Conservation (phyloP, 2,797 vertebrate genomes). For the Sardinella longiceps region DNA sequence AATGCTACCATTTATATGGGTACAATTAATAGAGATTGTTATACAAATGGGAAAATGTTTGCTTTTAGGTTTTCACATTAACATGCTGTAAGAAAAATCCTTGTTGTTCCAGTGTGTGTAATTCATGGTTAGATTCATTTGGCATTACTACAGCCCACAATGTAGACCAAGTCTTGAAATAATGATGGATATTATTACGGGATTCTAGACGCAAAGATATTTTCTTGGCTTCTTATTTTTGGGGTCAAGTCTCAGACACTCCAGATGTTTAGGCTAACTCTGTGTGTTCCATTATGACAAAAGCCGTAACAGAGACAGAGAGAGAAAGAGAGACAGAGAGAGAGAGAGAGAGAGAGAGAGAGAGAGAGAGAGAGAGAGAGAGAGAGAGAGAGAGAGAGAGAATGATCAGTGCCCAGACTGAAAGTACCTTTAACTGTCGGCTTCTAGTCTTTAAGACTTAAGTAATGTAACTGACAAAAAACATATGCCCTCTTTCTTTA, state of each 20-base stretch:
- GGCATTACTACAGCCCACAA: neutral
- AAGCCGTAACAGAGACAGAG: neutral
- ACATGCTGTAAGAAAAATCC: neutral
- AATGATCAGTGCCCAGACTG: neutral
- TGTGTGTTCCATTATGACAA: constrained; percentile 13
- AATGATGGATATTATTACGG: constrained; percentile 1
- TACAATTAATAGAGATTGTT: neutral
- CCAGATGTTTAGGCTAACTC: constrained; percentile 29
- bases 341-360: neutral
- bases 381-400: neutral
- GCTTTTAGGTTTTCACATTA: neutral
- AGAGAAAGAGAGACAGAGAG: neutral
- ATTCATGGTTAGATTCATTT: neutral
- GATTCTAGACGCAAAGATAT: neutral
- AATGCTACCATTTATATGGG: neutral
- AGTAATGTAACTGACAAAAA: neutral
- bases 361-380: neutral
- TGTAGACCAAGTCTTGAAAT: neutral
- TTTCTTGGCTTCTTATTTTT: constrained; percentile 34
- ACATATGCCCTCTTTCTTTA: neutral
- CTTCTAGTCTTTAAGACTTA: neutral
- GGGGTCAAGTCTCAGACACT: constrained; percentile 34
- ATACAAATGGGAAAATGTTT: neutral
- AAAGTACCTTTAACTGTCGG: neutral
- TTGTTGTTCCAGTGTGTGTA: constrained; percentile 15